Evolutionary conservation across 1,140 invertebrate genomes (phyloP).

Genomic region (Drosophila lini): DNA sequence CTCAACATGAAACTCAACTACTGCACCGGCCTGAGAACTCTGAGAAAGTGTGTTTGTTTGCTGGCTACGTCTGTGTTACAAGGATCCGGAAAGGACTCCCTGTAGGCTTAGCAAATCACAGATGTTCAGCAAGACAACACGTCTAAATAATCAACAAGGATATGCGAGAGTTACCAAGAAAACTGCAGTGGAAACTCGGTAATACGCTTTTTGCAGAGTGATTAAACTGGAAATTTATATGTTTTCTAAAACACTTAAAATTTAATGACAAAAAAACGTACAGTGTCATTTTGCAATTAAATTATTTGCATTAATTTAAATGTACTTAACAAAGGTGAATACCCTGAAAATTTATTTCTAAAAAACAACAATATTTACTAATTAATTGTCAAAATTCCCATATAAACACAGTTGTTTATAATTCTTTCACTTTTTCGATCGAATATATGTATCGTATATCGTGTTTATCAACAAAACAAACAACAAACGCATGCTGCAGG

Average conservation of each 20-base stretch:
- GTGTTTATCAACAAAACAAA: conserved; percentile 40
- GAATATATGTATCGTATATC: neutral
- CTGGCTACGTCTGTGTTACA: conserved; percentile 80
- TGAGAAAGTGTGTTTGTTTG: conserved; percentile 83
- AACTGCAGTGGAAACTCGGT: neutral
- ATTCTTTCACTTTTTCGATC: conserved; percentile 18
- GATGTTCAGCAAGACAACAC: conserved; percentile 84
- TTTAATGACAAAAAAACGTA: neutral
- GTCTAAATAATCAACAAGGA: conserved; percentile 66
- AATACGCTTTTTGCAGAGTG: neutral
- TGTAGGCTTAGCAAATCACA: conserved; percentile 69
- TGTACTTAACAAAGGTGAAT: conserved; percentile 7
- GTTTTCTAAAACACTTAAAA: neutral
- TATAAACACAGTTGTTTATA: conserved; percentile 39
- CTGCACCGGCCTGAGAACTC: conserved; percentile 35
- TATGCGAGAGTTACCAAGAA: neutral
- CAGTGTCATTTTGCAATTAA: neutral
- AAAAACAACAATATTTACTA: conserved; percentile 6
- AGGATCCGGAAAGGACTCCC: conserved; percentile 1
- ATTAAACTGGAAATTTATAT: neutral
- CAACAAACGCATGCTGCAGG: conserved; percentile 35
- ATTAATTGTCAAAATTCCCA: conserved; percentile 22
- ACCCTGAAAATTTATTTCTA: conserved; percentile 8
- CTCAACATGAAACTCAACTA: neutral
- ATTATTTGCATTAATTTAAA: neutral